Evolutionary conservation across 1,140 invertebrate species (phyloP).

Genomic region (Propsilocerus akamusi): DNA sequence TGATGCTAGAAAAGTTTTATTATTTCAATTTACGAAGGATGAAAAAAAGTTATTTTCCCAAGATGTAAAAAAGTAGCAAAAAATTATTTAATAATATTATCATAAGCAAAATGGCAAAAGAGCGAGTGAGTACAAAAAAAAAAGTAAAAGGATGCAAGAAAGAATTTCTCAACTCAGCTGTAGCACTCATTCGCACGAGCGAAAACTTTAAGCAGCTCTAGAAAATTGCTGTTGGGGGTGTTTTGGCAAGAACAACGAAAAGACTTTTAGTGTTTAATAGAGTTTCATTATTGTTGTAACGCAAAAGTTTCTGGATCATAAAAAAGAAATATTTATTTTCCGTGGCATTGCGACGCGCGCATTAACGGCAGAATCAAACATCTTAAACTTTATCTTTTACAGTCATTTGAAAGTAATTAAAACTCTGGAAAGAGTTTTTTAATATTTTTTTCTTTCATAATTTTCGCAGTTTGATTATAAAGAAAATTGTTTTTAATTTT

Average conservation of each 20-base stretch:
- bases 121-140: no score
- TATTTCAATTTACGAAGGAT: not conserved
- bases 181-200: not conserved
- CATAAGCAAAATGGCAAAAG: no score
- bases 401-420: no score
- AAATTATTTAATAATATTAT: conserved; percentile 3
- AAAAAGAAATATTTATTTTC: conserved; percentile 2
- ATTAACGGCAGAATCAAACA: no score
- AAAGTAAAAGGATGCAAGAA: conserved; percentile 2
- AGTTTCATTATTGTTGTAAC: not conserved
- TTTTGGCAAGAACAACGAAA: not conserved
- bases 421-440: no score
- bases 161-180: not conserved
- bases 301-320: conserved; percentile 1
- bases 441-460: no score
- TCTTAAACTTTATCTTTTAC: no score
- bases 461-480: no score
- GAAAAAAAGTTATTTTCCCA: not conserved
- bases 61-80: not conserved
- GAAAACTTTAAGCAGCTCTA: no score
- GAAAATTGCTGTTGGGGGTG: conserved; percentile 1
- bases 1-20: conserved; percentile 3
- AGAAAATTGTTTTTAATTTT: no score
- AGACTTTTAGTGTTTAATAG: not conserved
- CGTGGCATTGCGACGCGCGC: no score